Evolutionary conservation across 2,797 vertebrate genomes (phyloP), one percentile per base, ranked within the genome.

Genomic region (Dendrocincla fuliginosa): DNA sequence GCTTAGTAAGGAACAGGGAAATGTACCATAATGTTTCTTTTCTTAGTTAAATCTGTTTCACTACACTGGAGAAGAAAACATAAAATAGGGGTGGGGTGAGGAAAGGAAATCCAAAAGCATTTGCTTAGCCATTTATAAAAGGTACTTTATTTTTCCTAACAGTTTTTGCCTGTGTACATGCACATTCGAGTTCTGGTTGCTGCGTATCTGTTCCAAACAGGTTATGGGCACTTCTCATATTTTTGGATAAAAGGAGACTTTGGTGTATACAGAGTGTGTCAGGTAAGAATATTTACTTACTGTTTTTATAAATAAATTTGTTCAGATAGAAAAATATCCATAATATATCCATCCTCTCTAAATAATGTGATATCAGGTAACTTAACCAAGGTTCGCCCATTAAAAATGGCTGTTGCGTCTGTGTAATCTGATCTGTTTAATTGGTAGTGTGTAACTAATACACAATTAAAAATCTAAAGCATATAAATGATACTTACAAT

Each of bases 91-190:
- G 5, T 8, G 15, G 30, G 4, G 6, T 9, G 16, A 23, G 4
- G 3, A 11, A 30, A 32, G 28, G 28, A 73, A 67, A 39, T 39
- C 19, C 5, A n/a, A 35, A 78, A 83, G 12, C 13, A 39, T 63
- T 81, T 68, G 10, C 0, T 1, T 90, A 42, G 25, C 14, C 4
- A 5, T 83, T 91, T 90, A 10, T 76, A 49, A 69, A 90, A 80
- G 15, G 1, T 41, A 9, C 17, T 60, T 52, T 39, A 8, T 95
- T 96, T 97, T 93, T 97, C 88, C 90, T 96, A 80, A 95, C 97
- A 99, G 99, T 99, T 99, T 97, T 97, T 99, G 96, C 99, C 99
- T 15, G 99, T 99, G 73, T 99, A 99, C 97, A 99, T 99, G 99
- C 99, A 99, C 52, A 98, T 99, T 87, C 98, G 99, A 12, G 99